Percentiles rank a stretch among this genome's conserved stretches.
Conservation (phyloP, 2,113 vertebrate species). For the Platysteira castanea region DNA sequence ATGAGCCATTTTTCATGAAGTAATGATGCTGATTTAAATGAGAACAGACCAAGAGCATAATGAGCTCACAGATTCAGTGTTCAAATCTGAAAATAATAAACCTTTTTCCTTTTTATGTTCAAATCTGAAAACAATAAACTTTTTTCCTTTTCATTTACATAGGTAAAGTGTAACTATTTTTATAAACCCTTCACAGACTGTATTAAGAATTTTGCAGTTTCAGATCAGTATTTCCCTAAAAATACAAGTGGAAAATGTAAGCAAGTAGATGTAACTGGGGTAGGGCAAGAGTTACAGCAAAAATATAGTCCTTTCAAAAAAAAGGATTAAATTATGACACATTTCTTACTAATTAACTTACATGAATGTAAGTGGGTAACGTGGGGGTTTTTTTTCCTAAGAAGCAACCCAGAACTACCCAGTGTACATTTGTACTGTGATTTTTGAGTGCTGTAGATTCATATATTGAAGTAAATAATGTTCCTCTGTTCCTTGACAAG, state of each 20-base stretch:
- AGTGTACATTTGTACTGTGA: neutral
- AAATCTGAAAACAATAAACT: neutral
- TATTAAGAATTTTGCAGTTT: neutral
- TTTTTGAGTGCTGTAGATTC: neutral
- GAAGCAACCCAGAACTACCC: neutral
- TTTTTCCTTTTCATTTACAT: neutral
- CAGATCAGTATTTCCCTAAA: neutral
- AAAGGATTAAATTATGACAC: neutral
- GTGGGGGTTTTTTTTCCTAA: accelerated
- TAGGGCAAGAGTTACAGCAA: neutral
- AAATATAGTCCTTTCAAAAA: neutral
- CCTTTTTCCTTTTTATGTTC: neutral
- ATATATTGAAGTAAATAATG: neutral
- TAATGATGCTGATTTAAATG: neutral
- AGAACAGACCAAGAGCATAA: neutral
- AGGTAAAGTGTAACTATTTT: neutral
- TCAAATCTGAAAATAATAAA: neutral
- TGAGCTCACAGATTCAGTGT: neutral
- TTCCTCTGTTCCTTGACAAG: neutral
- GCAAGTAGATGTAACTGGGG: neutral
- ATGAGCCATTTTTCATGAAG: neutral
- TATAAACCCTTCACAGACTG: neutral
- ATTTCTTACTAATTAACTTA: no score
- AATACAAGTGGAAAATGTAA: neutral
- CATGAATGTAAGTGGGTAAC: neutral